Evolutionary conservation across 2,888 invertebrate genomes (phyloP).

Genomic region (Tetranychus piercei): DNA sequence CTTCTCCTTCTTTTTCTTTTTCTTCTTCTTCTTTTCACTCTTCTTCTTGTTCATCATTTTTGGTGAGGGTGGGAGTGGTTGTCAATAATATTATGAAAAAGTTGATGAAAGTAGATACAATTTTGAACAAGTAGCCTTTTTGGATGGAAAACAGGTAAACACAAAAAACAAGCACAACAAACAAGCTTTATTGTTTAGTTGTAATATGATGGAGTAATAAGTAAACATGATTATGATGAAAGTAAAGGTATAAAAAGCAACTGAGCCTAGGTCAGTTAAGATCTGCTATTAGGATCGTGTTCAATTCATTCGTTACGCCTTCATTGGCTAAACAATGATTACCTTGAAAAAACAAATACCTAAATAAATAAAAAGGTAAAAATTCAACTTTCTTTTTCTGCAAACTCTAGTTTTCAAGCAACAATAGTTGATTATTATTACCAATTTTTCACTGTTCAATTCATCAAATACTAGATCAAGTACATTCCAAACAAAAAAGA

Average conservation of each 20-base stretch:
- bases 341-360: too few relatives aligned
- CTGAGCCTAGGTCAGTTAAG: neutral
- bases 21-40: too few relatives aligned
- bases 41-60: neutral
- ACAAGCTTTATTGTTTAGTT: slow-evolving; percentile 58
- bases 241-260: neutral
- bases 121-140: too few relatives aligned
- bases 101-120: neutral
- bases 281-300: neutral
- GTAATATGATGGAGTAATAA: neutral
- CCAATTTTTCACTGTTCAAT: too few relatives aligned
- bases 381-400: too few relatives aligned
- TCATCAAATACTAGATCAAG: too few relatives aligned
- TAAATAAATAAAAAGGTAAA: too few relatives aligned
- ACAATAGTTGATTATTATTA: too few relatives aligned
- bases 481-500: neutral
- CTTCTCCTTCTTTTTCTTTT: too few relatives aligned
- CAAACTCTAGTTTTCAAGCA: too few relatives aligned
- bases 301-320: neutral
- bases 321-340: too few relatives aligned
- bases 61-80: neutral
- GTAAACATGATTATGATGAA: neutral
- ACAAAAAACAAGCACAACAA: slow-evolving; percentile 84
- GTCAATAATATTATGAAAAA: neutral
- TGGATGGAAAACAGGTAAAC: neutral